phyloP scores from a whole-genome alignment of 1,140 invertebrate species.

The Drosophila seguyi region DNA sequence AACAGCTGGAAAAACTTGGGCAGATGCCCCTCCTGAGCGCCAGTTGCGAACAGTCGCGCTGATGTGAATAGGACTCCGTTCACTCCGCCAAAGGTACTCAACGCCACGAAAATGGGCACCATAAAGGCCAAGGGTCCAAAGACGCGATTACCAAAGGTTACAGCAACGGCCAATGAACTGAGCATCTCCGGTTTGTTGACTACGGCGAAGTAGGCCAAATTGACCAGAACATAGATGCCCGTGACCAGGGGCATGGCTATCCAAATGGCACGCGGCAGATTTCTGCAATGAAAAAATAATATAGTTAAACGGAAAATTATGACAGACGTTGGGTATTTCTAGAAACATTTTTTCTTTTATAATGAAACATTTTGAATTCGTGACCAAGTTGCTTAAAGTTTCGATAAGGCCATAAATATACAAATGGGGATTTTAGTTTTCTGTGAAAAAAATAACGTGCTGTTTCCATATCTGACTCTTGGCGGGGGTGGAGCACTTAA shows the following conservation, averaged over 20 bases:
- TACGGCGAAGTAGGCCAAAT: conserved; percentile 95
- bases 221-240: conserved; percentile 93
- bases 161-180: conserved; percentile 92
- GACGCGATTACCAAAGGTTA: conserved; percentile 92
- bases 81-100: conserved; percentile 94
- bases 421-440: conserved; percentile 5
- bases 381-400: not conserved
- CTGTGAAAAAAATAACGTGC: conserved; percentile 19
- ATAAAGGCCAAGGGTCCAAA: conserved; percentile 92
- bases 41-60: conserved; percentile 91
- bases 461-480: conserved; percentile 6
- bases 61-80: conserved; percentile 97
- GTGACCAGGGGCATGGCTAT: conserved; percentile 95
- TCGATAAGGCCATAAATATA: not conserved
- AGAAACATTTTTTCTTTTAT: not conserved
- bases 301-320: conserved; percentile 24
- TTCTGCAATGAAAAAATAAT: conserved; percentile 87
- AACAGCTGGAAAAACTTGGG: conserved; percentile 92
- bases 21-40: conserved; percentile 93
- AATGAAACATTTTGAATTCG: not conserved
- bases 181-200: conserved; percentile 92
- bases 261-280: conserved; percentile 94
- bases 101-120: conserved; percentile 95
- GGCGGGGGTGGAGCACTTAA: conserved; percentile 52
- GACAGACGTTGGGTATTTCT: not conserved